Evolutionary conservation across 2,888 invertebrate species (phyloP).

Genomic region (Antheraea assamensis): DNA sequence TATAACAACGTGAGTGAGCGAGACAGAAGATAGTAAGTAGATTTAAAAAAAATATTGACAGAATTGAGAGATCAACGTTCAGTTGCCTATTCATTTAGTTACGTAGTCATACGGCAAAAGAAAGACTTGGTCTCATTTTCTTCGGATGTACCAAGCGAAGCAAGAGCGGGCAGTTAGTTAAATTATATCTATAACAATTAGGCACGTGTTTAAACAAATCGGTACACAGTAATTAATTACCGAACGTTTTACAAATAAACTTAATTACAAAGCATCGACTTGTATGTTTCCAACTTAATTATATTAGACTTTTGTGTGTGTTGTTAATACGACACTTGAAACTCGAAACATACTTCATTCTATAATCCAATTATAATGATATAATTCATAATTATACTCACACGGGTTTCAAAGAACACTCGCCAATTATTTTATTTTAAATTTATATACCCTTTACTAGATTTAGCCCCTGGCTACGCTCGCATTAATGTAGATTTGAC

Average conservation of each 20-base stretch:
- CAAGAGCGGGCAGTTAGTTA: no score
- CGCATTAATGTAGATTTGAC: no score
- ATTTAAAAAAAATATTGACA: no score
- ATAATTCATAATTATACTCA: neutral
- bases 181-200: constrained; percentile 18
- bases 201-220: neutral
- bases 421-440: no score
- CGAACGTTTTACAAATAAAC: neutral
- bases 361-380: constrained; percentile 4
- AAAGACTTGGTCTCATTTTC: no score
- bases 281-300: constrained; percentile 7
- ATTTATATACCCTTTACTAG: neutral
- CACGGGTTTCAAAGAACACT: neutral
- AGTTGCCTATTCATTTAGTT: no score
- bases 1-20: no score
- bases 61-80: no score
- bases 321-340: neutral
- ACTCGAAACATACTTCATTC: constrained; percentile 4
- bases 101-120: no score
- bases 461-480: no score
- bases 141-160: no score
- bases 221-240: neutral
- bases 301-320: neutral
- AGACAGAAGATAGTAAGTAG: no score
- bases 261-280: neutral